Conservation (phyloP, 2,888 invertebrate species). For the Sesamia inferens region DNA sequence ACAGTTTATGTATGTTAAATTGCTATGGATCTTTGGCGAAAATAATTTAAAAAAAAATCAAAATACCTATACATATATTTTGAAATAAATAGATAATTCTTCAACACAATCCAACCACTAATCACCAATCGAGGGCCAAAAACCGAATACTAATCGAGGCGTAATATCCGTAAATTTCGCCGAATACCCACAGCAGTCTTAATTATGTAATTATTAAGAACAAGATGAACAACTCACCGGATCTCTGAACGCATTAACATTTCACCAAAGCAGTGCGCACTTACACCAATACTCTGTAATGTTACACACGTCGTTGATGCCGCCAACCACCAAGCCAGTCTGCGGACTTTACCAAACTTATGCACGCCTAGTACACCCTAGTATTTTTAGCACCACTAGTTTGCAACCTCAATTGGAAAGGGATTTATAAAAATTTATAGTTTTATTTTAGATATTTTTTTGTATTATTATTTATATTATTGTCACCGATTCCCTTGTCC, state of each 20-base stretch:
- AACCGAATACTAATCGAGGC: constrained; percentile 11
- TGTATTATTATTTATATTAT: too few relatives aligned
- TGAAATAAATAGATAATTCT: background rate
- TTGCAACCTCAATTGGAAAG: constrained; percentile 77
- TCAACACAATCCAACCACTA: background rate
- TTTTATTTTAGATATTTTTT: background rate
- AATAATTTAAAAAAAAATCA: background rate
- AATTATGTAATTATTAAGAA: constrained; percentile 80
- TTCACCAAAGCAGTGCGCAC: constrained; percentile 90
- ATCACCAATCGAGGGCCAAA: background rate
- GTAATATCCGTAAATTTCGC: constrained; percentile 27
- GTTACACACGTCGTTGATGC: constrained; percentile 87
- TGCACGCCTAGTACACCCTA: constrained; percentile 87
- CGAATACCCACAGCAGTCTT: constrained; percentile 58
- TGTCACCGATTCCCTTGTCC: too few relatives aligned
- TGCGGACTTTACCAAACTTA: constrained; percentile 88
- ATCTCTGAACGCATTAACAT: constrained; percentile 88
- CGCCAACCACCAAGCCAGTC: constrained; percentile 88
- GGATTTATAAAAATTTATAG: background rate
- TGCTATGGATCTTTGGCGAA: constrained; percentile 61
- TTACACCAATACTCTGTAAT: constrained; percentile 85
- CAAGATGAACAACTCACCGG: constrained; percentile 89
- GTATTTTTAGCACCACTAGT: constrained; percentile 78
- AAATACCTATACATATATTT: background rate
- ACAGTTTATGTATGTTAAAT: constrained; percentile 72